Base-by-base conservation (phyloP, 2,888 invertebrate genomes). In the Acronicta aceris region DNA sequence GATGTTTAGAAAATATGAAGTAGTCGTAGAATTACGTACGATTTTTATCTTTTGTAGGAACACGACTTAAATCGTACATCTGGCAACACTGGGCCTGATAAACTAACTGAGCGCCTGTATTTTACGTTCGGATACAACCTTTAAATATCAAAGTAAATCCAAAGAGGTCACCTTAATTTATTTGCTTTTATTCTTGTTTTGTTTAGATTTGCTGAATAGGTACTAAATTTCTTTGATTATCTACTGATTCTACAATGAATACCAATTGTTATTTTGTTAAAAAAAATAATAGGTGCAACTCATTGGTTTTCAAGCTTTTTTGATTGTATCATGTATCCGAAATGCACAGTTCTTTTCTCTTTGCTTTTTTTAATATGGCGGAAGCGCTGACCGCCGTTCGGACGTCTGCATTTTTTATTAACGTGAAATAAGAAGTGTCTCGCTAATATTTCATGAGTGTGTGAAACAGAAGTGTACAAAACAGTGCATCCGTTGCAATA, bases 351-450 rank as follows among this genome's bases (percentile, higher is more conserved):
- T 89, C 89, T 89, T 89, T 89, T 87, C 85, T 90, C 91, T 90
- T 81, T 90, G 86, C 62, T 81, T 85, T 89, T 90, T 93, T 93
- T 90, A 95, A 94, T 91, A 95, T 95, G 95, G 95, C 94, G 93
- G 95, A 93, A 88, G 87, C 87, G 91, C 90, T 92, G 91, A 90
- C 94, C 92, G 93, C 93, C 89, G 92, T 90, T 83, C 87, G 86
- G 88, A 89, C 89, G 93, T 91, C 89, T 89, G 79, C 68, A 59
- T 87, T 91, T 90, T 92, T 89, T 84, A 79, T 74, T 78, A 84
- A 83, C 84, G 81, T 79, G 77, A 88, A 86, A 76, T 84, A 83
- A 78, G 80, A 81, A 72, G 80, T 84, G 84, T 85, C 77, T 83
- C 71, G 80, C 55, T 76, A 78, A 76, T 84, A 81, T 78, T 81